These are phyloP conservation scores for Cephalopterus ornatus DNA, from an alignment of 2,113 vertebrate species.

Conservation along the genomic window DNA sequence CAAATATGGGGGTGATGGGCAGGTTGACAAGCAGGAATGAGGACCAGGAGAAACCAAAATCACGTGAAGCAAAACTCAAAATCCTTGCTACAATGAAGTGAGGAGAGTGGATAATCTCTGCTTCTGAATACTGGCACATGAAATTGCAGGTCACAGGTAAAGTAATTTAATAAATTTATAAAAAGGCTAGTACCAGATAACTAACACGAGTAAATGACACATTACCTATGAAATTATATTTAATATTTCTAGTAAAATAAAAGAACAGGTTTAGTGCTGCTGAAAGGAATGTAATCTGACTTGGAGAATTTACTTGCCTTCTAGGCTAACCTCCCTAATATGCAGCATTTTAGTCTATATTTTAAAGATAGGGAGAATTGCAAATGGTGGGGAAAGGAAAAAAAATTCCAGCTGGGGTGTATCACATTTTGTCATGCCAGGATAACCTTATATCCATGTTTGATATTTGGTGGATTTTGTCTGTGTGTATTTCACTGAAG, in stretches of 20 bases:
- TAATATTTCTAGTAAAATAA: slow-evolving; percentile 6
- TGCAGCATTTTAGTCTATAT: neutral
- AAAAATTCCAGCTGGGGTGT: neutral
- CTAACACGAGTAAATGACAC: neutral
- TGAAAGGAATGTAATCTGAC: neutral
- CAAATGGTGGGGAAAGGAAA: neutral
- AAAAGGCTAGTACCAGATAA: neutral
- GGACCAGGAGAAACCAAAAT: neutral
- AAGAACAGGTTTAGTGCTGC: neutral
- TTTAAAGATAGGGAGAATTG: neutral
- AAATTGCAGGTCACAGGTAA: neutral
- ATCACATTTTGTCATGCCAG: neutral
- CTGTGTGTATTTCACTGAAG: neutral
- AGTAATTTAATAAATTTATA: neutral
- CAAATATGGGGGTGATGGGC: neutral
- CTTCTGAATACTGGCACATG: neutral
- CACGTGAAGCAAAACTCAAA: neutral
- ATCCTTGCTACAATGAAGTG: neutral
- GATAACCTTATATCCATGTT: neutral
- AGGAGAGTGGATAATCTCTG: neutral
- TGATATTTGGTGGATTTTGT: neutral
- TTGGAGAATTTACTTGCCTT: neutral
- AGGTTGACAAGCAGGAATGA: neutral
- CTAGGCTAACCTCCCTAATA: neutral
- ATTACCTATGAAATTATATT: neutral